phyloP scores from a whole-genome alignment of 2,888 invertebrate species.

The Laothoe populi region DNA sequence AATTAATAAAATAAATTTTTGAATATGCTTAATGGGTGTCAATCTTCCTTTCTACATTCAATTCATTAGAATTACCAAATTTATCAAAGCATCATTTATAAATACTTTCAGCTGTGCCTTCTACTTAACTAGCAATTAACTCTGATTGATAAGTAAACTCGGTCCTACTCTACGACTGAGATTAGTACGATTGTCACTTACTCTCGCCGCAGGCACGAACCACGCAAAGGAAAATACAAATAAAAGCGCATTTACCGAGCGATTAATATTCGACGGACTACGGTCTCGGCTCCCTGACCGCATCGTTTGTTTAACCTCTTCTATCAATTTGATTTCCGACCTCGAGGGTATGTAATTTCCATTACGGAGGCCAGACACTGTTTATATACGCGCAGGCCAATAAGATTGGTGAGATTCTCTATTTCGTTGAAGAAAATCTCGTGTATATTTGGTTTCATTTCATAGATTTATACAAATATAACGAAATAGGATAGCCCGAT shows the following conservation, averaged over 20 bases:
- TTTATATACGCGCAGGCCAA: constrained; percentile 72
- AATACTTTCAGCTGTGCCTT: background rate
- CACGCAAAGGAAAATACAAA: constrained; percentile 64
- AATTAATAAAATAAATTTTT: no score
- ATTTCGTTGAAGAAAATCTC: constrained; percentile 59
- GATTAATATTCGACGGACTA: constrained; percentile 79
- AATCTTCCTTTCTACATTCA: no score
- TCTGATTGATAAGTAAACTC: constrained; percentile 22
- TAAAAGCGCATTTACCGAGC: constrained; percentile 80
- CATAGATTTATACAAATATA: constrained; percentile 26
- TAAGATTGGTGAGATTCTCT: constrained; percentile 61
- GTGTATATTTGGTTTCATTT: constrained; percentile 40
- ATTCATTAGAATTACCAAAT: background rate
- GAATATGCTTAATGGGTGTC: no score
- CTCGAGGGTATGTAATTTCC: constrained; percentile 83
- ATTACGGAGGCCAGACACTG: constrained; percentile 76
- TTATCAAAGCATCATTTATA: background rate
- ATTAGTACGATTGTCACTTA: constrained; percentile 27
- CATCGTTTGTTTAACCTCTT: constrained; percentile 84
- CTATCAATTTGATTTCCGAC: constrained; percentile 84
- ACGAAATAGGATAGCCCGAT: background rate
- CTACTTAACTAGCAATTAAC: constrained; percentile 4
- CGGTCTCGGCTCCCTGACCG: constrained; percentile 74
- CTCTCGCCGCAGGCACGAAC: constrained; percentile 20
- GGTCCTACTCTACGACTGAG: background rate